Base-by-base conservation (phyloP, 2,113 vertebrate species). In the Marmota monax region DNA sequence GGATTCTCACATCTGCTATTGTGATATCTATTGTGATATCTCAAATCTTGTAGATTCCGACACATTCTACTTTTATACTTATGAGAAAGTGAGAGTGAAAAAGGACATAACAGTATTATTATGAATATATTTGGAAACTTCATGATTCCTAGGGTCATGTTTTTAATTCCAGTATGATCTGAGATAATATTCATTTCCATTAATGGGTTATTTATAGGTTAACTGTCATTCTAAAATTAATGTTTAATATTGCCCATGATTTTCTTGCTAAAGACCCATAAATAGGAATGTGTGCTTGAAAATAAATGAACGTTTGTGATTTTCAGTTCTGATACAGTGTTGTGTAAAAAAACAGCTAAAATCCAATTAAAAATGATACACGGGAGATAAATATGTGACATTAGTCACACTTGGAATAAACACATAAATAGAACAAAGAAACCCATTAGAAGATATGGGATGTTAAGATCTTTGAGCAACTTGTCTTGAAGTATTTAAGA, bases 201-300 rank as follows among this genome's bases (percentile, higher is more conserved):
- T 90, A 82, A 69, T 78, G 25, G 77, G 12, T 74, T 79, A 87
- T 85, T 80, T 94, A 82, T 39, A 91, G 7, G 34, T 73, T 78
- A 77, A 37, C 39, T 94, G 67, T 93, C 70, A 45, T 96, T 74
- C 78, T 96, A 37, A 96, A 92, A 95, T 86, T 23, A 96, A 32
- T 95, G 34, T 92, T 95, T 96, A 89, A 51, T 20, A 27, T 78
- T 85, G 27, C 51, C 7, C 67, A 77, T 74, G 34, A 13, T 67
- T 92, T 8, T 88, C 94, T 69, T 63, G 7, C 73, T 76, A 83
- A 84, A 90, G 48, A 84, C 29, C 3, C 42, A 84, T 72, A 45
- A 91, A 42, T 74, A 92, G 78, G 48, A 95, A 65, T 88, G 23
- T 95, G 17, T 92, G 61, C 53, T 88, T 94, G 39, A 39, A 94